phyloP scores from a whole-genome alignment of 2,113 vertebrate genomes.

The Pavo muticus region DNA sequence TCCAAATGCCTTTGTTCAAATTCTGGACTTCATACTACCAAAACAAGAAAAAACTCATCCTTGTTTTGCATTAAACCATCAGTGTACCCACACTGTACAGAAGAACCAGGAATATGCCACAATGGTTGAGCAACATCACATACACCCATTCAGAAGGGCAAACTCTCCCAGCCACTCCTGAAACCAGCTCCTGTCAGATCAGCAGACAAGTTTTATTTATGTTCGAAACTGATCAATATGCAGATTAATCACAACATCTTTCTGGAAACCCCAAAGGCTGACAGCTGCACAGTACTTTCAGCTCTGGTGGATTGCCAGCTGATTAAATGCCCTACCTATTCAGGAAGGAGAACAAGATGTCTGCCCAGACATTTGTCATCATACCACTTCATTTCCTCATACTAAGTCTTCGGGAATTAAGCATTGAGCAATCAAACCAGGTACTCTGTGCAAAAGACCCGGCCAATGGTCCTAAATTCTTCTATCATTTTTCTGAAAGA shows the following conservation, averaged over 20 bases:
- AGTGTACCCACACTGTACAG: fast-evolving
- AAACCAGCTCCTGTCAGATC: neutral
- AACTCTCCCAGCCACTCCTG: neutral
- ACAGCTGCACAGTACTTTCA: conserved; percentile 25
- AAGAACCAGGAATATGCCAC: neutral
- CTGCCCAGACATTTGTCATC: neutral
- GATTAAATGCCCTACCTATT: neutral
- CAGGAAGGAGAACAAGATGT: neutral
- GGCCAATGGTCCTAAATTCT: neutral
- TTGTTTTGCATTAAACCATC: neutral
- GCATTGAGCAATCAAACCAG: neutral
- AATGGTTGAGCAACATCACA: neutral
- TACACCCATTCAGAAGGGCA: neutral
- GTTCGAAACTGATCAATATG: neutral
- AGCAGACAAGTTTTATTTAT: neutral
- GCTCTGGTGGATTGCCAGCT: neutral
- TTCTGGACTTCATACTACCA: neutral
- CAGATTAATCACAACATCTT: neutral
- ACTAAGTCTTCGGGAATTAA: neutral
- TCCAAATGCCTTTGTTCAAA: neutral
- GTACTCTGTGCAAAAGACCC: neutral
- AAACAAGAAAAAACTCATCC: neutral
- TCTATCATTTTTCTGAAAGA: neutral
- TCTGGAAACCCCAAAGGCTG: conserved; percentile 2
- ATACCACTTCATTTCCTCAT: neutral